These are phyloP conservation scores for Argynnis bischoffii DNA, from an alignment of 2,888 invertebrate genomes.

Conservation along the genomic window DNA sequence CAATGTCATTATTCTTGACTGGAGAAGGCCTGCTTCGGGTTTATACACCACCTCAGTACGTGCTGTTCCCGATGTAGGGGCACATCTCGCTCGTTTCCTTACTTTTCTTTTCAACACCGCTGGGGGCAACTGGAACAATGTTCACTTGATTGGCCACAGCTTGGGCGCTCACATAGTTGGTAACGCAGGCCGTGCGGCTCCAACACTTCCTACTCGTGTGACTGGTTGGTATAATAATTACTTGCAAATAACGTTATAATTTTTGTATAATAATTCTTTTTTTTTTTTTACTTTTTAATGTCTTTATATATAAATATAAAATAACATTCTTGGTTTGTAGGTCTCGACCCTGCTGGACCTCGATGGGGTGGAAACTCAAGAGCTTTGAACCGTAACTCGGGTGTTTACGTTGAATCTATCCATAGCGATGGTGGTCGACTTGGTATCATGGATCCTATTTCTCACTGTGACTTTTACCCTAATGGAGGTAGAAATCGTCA, in stretches of 20 bases:
- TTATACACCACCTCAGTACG: conserved; percentile 49
- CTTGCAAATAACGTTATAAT: no score
- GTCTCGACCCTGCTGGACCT: conserved; percentile 50
- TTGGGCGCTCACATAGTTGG: conserved; percentile 71
- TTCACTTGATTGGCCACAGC: conserved; percentile 70
- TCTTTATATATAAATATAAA: conserved; percentile 5
- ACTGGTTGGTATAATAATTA: conserved; percentile 36
- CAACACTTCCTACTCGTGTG: conserved; percentile 52
- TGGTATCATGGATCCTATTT: conserved; percentile 48
- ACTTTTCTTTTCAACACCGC: conserved; percentile 57
- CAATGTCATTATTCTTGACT: conserved; percentile 67
- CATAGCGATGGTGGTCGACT: conserved; percentile 50
- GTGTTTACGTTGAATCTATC: conserved; percentile 50
- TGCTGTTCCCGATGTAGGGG: conserved; percentile 58
- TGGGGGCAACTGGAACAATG: conserved; percentile 63
- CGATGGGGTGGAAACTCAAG: conserved; percentile 42
- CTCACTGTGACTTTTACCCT: conserved; percentile 51
- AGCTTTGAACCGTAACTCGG: conserved; percentile 45
- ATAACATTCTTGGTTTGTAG: conserved; percentile 33
- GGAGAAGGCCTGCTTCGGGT: conserved; percentile 53
- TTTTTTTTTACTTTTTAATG: no score
- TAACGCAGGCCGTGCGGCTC: conserved; percentile 56
- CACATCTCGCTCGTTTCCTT: conserved; percentile 60
- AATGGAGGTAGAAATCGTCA: conserved; percentile 51
- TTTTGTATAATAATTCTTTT: no score